Evolutionary conservation across 2,113 vertebrate genomes (phyloP).

Genomic region (Taurulus bubalis): DNA sequence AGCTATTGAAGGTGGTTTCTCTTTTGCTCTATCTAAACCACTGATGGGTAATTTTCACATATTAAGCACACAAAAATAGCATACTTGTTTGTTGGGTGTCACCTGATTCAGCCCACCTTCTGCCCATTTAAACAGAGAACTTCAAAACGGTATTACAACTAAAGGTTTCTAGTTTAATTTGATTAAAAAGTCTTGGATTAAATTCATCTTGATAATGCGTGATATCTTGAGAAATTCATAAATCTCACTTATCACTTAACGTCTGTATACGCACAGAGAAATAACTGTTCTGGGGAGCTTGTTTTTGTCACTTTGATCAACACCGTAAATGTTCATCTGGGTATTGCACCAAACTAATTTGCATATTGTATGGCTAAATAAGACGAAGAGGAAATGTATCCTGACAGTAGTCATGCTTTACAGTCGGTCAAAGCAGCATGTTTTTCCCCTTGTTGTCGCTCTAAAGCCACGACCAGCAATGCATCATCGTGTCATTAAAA

Average conservation of each 20-base stretch:
- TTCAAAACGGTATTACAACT: not conserved
- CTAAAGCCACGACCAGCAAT: not conserved
- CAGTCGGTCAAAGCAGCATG: not conserved
- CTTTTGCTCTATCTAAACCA: slow-evolving; percentile 6
- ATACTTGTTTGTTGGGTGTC: not conserved
- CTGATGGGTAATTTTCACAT: not conserved
- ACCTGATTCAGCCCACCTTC: not conserved
- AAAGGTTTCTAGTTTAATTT: not conserved
- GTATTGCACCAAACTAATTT: not conserved
- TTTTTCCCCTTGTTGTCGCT: not conserved
- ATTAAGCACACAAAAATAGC: not conserved
- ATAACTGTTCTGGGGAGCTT: not conserved
- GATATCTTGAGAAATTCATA: not conserved
- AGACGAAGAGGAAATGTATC: not conserved
- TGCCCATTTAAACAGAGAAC: not conserved
- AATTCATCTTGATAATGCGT: not conserved
- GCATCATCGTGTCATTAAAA: not conserved
- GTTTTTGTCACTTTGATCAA: slow-evolving; percentile 15
- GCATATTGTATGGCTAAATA: not conserved
- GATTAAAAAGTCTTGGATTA: not conserved
- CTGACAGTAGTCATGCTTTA: not conserved
- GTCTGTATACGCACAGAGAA: not conserved
- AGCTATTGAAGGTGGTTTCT: slow-evolving; percentile 12
- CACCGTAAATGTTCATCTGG: not conserved
- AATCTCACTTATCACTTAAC: not conserved